These are phyloP conservation scores for Callospermophilus lateralis DNA, from an alignment of 2,113 vertebrate species.

Conservation along the genomic window DNA sequence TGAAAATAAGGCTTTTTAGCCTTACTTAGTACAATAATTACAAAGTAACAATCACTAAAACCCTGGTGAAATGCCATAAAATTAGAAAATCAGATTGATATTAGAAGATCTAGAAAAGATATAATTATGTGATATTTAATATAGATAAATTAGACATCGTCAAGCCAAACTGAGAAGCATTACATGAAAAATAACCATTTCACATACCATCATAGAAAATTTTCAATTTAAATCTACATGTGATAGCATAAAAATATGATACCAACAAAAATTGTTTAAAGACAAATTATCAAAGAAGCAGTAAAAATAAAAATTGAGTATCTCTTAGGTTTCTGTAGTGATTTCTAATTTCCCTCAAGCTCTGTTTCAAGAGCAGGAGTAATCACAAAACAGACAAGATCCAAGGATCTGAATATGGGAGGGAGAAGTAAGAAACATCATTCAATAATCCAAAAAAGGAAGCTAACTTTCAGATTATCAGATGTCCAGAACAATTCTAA, in stretches of 20 bases:
- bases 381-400: neutral
- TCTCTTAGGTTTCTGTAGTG: neutral
- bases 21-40: neutral
- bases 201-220: neutral
- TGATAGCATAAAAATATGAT: neutral
- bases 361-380: neutral
- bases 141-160: neutral
- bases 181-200: slow-evolving; percentile 1
- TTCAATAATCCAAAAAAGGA: neutral
- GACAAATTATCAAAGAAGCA: slow-evolving; percentile 42
- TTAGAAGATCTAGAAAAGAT: neutral
- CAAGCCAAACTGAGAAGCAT: neutral
- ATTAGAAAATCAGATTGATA: slow-evolving; percentile 3
- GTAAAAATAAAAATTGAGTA: slow-evolving; percentile 7
- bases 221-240: slow-evolving; percentile 4
- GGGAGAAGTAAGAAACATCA: neutral
- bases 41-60: neutral
- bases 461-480: neutral
- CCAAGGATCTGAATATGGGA: neutral
- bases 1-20: neutral
- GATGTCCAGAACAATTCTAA: neutral
- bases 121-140: slow-evolving; percentile 7
- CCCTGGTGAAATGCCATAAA: neutral
- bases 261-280: neutral
- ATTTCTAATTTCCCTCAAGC: slow-evolving; percentile 3